These are phyloP conservation scores for Ectemnius cavifrons DNA, from an alignment of 2,888 invertebrate genomes.

Conservation along the genomic window DNA sequence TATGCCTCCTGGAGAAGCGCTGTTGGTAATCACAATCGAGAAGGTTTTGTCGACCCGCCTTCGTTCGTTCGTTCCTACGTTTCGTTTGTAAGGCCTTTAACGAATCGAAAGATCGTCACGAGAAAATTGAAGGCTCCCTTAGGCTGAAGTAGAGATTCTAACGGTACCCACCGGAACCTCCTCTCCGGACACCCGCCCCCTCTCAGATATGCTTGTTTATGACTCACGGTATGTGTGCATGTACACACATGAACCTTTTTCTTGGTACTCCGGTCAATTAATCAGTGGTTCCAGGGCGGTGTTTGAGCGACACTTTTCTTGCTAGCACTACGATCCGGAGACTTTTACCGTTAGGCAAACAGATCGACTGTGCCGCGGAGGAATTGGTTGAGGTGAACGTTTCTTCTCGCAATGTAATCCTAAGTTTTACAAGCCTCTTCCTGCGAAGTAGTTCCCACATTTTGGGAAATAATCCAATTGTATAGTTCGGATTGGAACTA, in stretches of 20 bases:
- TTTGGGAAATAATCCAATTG: too few relatives aligned
- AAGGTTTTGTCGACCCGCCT: too few relatives aligned
- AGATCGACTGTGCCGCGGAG: constrained; percentile 45
- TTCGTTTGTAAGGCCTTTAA: too few relatives aligned
- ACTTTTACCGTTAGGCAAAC: constrained; percentile 56
- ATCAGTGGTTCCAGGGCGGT: constrained; percentile 21
- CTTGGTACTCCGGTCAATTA: constrained; percentile 18
- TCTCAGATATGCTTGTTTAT: constrained; percentile 7
- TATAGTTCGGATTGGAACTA: too few relatives aligned
- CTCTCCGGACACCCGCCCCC: too few relatives aligned
- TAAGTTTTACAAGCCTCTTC: background rate
- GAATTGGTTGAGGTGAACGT: constrained; percentile 36
- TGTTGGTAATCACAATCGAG: too few relatives aligned
- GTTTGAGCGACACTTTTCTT: constrained; percentile 41
- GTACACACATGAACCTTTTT: background rate
- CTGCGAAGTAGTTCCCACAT: too few relatives aligned
- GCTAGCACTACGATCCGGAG: constrained; percentile 36
- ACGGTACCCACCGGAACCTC: constrained; percentile 23
- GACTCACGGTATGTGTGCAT: constrained; percentile 19
- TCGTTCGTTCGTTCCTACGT: too few relatives aligned
- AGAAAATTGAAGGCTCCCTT: background rate
- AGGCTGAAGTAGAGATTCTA: constrained; percentile 1
- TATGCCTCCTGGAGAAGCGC: too few relatives aligned
- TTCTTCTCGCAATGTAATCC: background rate
- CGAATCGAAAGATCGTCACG: constrained; percentile 2